These are phyloP conservation scores for Pherbina coryleti DNA, from an alignment of 2,888 invertebrate species.

Conservation along the genomic window DNA sequence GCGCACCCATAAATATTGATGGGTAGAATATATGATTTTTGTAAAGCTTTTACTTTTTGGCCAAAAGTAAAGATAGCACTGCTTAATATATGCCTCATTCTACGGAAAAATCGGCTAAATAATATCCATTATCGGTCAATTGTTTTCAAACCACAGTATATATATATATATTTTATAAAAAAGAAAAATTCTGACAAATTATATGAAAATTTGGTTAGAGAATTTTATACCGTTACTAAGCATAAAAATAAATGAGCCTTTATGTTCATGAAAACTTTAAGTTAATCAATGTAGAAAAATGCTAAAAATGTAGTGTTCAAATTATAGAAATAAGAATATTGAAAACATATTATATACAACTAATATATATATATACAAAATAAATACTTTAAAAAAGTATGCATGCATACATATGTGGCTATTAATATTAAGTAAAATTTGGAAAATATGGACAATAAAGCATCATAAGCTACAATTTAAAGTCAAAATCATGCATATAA, in stretches of 20 bases:
- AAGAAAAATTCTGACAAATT: not conserved
- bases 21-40: no score
- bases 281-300: constrained; percentile 38
- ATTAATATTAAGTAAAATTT: not conserved
- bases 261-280: constrained; percentile 12
- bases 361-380: constrained; percentile 24
- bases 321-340: not conserved
- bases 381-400: not conserved
- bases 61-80: no score
- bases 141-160: no score
- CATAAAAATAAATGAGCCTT: not conserved
- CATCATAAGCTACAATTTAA: constrained; percentile 7
- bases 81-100: no score
- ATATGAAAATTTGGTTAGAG: not conserved
- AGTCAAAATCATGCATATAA: no score
- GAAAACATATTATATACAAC: constrained; percentile 17
- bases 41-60: no score
- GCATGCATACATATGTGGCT: constrained; percentile 21
- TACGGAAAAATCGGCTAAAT: no score
- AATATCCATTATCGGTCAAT: no score
- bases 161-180: no score
- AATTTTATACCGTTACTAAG: not conserved
- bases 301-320: constrained; percentile 39
- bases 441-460: constrained; percentile 46
- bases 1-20: no score